Evolutionary conservation across 2,888 invertebrate species (phyloP).

Genomic region (Drosophila paranaensis): DNA sequence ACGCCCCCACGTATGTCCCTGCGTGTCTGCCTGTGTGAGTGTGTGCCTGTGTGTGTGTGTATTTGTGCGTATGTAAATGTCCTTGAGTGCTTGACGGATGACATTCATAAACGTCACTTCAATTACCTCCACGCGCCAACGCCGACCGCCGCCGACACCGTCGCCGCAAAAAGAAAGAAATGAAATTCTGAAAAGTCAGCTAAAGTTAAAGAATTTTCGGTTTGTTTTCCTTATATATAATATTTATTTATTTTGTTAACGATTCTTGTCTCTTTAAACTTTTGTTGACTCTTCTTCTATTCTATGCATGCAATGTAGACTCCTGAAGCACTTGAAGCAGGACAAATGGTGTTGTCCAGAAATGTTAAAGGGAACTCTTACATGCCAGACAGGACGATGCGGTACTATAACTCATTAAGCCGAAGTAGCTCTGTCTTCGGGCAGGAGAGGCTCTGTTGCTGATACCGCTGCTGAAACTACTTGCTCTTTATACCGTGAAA

Average conservation of each 20-base stretch:
- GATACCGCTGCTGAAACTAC: too few relatives aligned
- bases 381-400: not conserved
- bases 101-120: constrained; percentile 84
- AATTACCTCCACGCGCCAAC: constrained; percentile 81
- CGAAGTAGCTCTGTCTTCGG: too few relatives aligned
- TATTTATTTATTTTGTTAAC: constrained; percentile 20
- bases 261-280: constrained; percentile 8
- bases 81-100: constrained; percentile 80
- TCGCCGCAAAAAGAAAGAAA: constrained; percentile 16
- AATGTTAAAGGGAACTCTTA: not conserved
- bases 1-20: constrained; percentile 61
- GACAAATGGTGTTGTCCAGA: constrained; percentile 5
- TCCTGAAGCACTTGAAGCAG: constrained; percentile 10
- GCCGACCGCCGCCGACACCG: constrained; percentile 50
- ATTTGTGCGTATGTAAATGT: constrained; percentile 71
- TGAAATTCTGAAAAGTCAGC: constrained; percentile 70
- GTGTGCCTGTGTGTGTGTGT: constrained; percentile 44
- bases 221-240: constrained; percentile 8
- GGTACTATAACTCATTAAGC: too few relatives aligned
- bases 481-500: too few relatives aligned
- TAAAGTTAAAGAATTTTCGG: constrained; percentile 58
- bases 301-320: not conserved
- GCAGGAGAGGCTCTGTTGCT: too few relatives aligned
- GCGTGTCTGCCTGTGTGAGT: constrained; percentile 5
- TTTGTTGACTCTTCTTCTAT: constrained; percentile 14